phyloP scores from a whole-genome alignment of 1,140 invertebrate species.

The Drosophila arawakana region DNA sequence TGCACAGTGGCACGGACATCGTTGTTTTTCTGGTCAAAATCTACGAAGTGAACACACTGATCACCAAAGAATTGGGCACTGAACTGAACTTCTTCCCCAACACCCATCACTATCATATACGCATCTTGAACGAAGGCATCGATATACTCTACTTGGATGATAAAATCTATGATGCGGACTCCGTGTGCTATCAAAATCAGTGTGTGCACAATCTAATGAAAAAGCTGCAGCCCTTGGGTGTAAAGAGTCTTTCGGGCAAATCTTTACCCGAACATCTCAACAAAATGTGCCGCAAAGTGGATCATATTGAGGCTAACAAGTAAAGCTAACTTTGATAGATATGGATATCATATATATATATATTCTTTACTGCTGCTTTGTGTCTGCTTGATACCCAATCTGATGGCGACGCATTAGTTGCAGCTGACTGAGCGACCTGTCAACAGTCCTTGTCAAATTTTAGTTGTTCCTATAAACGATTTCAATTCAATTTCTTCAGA shows the following conservation, averaged over 20 bases:
- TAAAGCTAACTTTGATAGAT: background rate
- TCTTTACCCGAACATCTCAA: conserved; percentile 44
- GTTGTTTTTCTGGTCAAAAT: conserved; percentile 59
- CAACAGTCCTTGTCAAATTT: conserved; percentile 5
- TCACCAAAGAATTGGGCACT: conserved; percentile 61
- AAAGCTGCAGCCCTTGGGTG: conserved; percentile 51
- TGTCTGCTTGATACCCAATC: conserved; percentile 24
- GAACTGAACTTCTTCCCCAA: conserved; percentile 62
- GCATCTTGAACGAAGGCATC: conserved; percentile 62
- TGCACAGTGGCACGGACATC: conserved; percentile 50
- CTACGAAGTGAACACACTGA: conserved; percentile 36
- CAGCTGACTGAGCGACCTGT: conserved; percentile 39
- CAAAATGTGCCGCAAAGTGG: conserved; percentile 47
- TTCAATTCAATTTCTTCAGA: background rate
- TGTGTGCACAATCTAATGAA: conserved; percentile 52
- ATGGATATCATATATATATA: background rate
- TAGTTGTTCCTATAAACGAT: background rate
- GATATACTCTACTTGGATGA: conserved; percentile 66
- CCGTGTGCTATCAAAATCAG: conserved; percentile 47
- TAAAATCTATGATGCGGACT: conserved; percentile 25
- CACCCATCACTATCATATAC: conserved; percentile 59
- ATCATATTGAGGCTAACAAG: conserved; percentile 3
- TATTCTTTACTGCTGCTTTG: background rate
- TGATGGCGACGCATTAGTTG: conserved; percentile 66
- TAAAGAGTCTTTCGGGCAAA: conserved; percentile 51